Percentiles rank a stretch among this genome's conserved stretches.
These are phyloP conservation scores for Cathartes aura DNA, from an alignment of 2,113 vertebrate genomes.

Conservation along the genomic window DNA sequence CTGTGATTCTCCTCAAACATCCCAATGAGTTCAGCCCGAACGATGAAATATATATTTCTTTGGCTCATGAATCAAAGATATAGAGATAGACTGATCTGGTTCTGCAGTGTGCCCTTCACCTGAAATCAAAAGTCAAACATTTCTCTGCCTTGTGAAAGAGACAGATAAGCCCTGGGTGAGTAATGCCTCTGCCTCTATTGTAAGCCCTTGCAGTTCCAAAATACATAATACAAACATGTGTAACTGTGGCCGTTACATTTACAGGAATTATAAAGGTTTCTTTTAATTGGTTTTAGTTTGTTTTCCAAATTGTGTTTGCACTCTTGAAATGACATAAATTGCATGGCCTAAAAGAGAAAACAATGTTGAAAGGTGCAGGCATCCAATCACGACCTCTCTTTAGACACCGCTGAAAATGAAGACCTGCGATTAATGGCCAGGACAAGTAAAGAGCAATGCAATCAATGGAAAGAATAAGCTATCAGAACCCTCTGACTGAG, in stretches of 20 bases:
- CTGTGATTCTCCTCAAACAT: not conserved
- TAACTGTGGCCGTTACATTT: not conserved
- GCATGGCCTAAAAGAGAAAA: not conserved
- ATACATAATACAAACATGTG: not conserved
- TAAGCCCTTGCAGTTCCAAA: not conserved
- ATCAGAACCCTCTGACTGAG: not conserved
- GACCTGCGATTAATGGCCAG: not conserved
- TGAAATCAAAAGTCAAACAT: conserved; percentile 23
- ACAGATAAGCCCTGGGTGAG: conserved; percentile 21
- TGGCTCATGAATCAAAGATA: not conserved
- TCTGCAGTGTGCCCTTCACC: conserved; percentile 18
- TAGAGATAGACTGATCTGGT: not conserved
- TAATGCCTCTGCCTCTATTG: not conserved
- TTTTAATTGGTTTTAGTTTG: not conserved
- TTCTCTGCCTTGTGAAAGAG: not conserved
- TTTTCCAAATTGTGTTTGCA: not conserved
- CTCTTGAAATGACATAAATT: not conserved
- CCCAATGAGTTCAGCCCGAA: not conserved
- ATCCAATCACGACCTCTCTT: not conserved
- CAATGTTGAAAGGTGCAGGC: not conserved
- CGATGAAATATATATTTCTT: not conserved
- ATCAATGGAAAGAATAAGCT: not conserved
- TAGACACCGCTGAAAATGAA: not conserved
- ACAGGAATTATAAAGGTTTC: not conserved
- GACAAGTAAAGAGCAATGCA: not conserved